These are phyloP conservation scores for Acromyrmex echinatior DNA, from an alignment of 1,140 invertebrate species.

Conservation along the genomic window DNA sequence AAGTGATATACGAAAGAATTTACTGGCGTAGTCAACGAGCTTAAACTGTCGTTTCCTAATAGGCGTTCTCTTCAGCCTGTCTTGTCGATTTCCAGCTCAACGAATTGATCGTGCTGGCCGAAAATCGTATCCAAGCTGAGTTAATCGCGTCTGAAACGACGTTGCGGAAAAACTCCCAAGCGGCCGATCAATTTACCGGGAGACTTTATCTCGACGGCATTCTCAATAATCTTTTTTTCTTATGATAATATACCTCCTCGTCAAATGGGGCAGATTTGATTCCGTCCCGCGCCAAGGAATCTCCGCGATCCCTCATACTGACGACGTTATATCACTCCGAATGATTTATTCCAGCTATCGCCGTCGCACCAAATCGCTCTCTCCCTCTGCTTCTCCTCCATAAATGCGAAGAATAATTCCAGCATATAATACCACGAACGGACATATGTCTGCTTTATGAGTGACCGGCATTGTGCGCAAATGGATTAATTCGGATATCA, in stretches of 20 bases:
- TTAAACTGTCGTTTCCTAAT: conserved; percentile 49
- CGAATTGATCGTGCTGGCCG: conserved; percentile 38
- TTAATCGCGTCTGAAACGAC: conserved; percentile 49
- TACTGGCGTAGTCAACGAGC: conserved; percentile 15
- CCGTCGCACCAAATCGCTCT: conserved; percentile 20
- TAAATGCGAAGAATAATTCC: conserved; percentile 69
- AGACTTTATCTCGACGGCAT: conserved; percentile 28
- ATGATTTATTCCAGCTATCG: conserved; percentile 66
- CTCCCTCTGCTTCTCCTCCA: conserved; percentile 30
- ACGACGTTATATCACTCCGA: conserved; percentile 44
- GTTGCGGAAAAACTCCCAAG: conserved; percentile 48
- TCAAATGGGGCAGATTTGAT: conserved; percentile 59
- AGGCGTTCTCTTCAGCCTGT: conserved; percentile 7
- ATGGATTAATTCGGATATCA: conserved; percentile 68
- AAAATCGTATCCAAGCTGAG: conserved; percentile 47
- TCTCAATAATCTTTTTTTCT: conserved; percentile 50
- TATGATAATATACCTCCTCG: conserved; percentile 21
- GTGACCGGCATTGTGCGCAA: conserved; percentile 62
- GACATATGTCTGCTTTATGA: conserved; percentile 57
- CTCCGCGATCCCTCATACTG: not conserved
- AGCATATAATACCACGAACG: not conserved
- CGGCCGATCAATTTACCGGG: conserved; percentile 51
- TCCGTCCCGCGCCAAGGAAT: conserved; percentile 7
- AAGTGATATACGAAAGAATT: conserved; percentile 59
- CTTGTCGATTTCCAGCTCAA: conserved; percentile 25